These are phyloP conservation scores for Caenorhabditis becei DNA, from an alignment of 2,888 invertebrate species.

Conservation along the genomic window DNA sequence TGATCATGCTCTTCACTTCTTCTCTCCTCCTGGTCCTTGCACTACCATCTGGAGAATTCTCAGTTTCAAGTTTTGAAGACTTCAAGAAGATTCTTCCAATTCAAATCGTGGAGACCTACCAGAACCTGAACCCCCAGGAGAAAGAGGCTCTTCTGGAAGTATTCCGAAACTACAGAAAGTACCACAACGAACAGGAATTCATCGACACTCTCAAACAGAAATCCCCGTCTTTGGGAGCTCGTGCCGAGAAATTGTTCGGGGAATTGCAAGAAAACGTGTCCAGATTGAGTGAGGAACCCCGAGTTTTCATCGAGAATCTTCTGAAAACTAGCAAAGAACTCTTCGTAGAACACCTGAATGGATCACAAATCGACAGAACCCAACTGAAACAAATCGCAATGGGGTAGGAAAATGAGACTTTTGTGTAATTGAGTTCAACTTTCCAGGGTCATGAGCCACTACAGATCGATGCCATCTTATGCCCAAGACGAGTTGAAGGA, in stretches of 20 bases:
- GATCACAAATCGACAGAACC: constrained; percentile 27
- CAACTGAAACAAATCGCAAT: constrained; percentile 34
- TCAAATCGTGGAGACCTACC: constrained; percentile 42
- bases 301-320: constrained; percentile 34
- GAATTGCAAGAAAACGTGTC: constrained; percentile 41
- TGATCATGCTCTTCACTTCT: constrained; percentile 2
- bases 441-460: constrained; percentile 38
- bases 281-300: constrained; percentile 45
- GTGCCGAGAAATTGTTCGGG: constrained; percentile 41
- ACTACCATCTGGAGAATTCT: constrained; percentile 5
- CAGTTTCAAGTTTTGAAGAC: background rate
- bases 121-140: constrained; percentile 34
- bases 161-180: constrained; percentile 33
- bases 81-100: constrained; percentile 43
- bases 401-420: constrained; percentile 12
- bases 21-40: background rate
- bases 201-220: constrained; percentile 37
- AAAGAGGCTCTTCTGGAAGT: constrained; percentile 44
- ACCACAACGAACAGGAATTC: constrained; percentile 38
- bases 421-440: too few relatives aligned
- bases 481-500: constrained; percentile 50
- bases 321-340: constrained; percentile 16
- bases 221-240: constrained; percentile 52
- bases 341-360: constrained; percentile 28
- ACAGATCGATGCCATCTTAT: constrained; percentile 31